Evolutionary conservation across 2,888 invertebrate species (phyloP).

Genomic region (Andrena marginata): DNA sequence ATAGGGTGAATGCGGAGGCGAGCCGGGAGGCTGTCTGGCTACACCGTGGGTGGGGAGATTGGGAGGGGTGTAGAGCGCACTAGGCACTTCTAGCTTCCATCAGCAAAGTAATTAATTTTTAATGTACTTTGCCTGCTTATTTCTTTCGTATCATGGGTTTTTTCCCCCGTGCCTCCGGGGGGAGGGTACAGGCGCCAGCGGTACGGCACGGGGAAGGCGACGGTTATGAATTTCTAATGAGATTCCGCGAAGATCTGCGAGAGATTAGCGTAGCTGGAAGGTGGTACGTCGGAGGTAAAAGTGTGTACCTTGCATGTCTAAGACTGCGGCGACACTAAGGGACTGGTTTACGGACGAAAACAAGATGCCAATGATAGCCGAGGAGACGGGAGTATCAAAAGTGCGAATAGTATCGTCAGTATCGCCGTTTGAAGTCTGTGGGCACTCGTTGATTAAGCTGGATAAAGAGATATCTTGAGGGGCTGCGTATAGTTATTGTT

Average conservation of each 20-base stretch:
- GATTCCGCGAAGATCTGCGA: constrained; percentile 84
- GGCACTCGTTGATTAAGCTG: background rate
- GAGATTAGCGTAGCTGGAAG: constrained; percentile 82
- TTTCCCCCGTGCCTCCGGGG: constrained; percentile 69
- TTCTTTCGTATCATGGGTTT: constrained; percentile 84
- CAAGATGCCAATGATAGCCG: constrained; percentile 70
- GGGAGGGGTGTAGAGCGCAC: constrained; percentile 69
- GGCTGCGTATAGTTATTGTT: no score
- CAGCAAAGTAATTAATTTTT: constrained; percentile 85
- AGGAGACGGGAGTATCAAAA: constrained; percentile 3
- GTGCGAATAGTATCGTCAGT: constrained; percentile 36
- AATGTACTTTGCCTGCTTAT: constrained; percentile 85
- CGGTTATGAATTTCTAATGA: constrained; percentile 85
- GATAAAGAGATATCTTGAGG: background rate
- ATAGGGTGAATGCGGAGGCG: constrained; percentile 59
- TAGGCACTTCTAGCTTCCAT: constrained; percentile 84
- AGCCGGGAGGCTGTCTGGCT: constrained; percentile 24
- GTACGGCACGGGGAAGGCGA: constrained; percentile 72
- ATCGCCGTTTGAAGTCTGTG: background rate
- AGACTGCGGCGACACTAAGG: constrained; percentile 72
- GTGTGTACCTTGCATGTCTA: constrained; percentile 81
- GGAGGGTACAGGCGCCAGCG: constrained; percentile 48
- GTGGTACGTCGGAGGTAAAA: constrained; percentile 75
- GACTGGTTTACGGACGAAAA: constrained; percentile 72
- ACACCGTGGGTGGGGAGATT: constrained; percentile 19